Conservation (phyloP, 2,888 invertebrate species). For the Cynaeus angustus region DNA sequence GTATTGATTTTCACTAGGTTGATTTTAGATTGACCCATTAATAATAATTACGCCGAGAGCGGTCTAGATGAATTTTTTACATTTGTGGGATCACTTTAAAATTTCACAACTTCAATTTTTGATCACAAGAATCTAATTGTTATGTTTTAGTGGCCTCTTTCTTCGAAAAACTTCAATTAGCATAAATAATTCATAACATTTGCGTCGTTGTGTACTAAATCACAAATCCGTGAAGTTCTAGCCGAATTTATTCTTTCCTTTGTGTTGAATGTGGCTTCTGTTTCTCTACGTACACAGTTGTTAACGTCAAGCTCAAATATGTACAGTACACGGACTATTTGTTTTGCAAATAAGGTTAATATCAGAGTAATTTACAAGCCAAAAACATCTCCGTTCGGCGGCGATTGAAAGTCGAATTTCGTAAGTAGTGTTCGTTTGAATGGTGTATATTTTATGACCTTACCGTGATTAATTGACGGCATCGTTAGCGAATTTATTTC, state of each 20-base stretch:
- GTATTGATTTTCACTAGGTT: slow-evolving; percentile 29
- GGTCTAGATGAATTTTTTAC: slow-evolving; percentile 19
- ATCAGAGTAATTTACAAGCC: neutral
- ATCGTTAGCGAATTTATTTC: slow-evolving; percentile 24
- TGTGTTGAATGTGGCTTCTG: slow-evolving; percentile 22
- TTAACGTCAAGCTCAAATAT: slow-evolving; percentile 29
- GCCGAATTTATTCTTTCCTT: neutral
- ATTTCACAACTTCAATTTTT: slow-evolving; percentile 21
- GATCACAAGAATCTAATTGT: slow-evolving; percentile 11
- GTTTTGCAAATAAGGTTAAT: slow-evolving; percentile 31
- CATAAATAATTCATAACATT: slow-evolving; percentile 22
- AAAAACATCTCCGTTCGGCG: neutral
- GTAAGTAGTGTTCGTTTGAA: slow-evolving; percentile 14
- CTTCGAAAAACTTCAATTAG: neutral
- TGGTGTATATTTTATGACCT: slow-evolving; percentile 12
- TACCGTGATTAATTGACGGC: slow-evolving; percentile 13
- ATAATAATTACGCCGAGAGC: slow-evolving; percentile 24
- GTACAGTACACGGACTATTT: slow-evolving; percentile 17
- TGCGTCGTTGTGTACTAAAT: slow-evolving; percentile 10
- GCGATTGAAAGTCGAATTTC: neutral
- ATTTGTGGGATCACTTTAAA: slow-evolving; percentile 6
- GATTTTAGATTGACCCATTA: slow-evolving; percentile 35
- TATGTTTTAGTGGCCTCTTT: neutral
- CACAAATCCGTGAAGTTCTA: slow-evolving; percentile 8
- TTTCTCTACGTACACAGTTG: slow-evolving; percentile 12